A percentile compares a stretch with the other conserved stretches of the same genome.
These are phyloP conservation scores for Molossus molossus DNA, from an alignment of 2,797 vertebrate genomes.

Conservation along the genomic window DNA sequence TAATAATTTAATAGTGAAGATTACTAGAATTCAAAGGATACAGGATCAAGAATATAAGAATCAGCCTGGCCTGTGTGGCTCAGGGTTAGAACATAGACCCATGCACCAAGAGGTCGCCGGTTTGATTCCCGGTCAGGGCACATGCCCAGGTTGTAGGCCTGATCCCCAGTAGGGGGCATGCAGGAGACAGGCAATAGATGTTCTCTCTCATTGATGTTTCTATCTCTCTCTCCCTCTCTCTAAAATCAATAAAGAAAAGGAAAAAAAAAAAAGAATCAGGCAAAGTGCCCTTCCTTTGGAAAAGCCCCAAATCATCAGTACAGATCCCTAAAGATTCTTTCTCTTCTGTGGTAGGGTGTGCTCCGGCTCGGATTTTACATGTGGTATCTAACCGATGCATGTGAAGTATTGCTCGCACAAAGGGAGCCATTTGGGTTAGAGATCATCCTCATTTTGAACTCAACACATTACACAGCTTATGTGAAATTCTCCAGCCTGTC, in stretches of 20 bases:
- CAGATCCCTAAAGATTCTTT: not conserved
- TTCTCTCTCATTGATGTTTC: too few species aligned
- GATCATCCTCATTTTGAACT: not conserved
- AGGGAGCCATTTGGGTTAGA: not conserved
- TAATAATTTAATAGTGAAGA: slow-evolving; percentile 24
- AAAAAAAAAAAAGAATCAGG: not conserved
- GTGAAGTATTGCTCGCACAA: not conserved
- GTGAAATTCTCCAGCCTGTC: not conserved
- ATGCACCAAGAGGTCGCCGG: too few species aligned
- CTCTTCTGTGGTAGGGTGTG: not conserved
- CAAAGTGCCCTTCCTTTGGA: not conserved
- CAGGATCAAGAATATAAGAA: not conserved
- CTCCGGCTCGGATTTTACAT: not conserved
- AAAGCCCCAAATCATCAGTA: not conserved
- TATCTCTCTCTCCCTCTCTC: too few species aligned
- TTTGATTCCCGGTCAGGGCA: too few species aligned
- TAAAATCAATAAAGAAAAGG: too few species aligned
- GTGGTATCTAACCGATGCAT: not conserved
- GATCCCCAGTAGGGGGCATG: too few species aligned
- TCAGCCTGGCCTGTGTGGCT: not conserved
- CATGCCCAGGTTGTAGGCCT: too few species aligned
- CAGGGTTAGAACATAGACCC: too few species aligned
- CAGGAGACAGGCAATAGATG: too few species aligned
- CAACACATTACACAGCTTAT: not conserved
- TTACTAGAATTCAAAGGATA: slow-evolving; percentile 13